Evolutionary conservation across 2,797 vertebrate species (phyloP).

Genomic region (Scyliorhinus canicula): DNA sequence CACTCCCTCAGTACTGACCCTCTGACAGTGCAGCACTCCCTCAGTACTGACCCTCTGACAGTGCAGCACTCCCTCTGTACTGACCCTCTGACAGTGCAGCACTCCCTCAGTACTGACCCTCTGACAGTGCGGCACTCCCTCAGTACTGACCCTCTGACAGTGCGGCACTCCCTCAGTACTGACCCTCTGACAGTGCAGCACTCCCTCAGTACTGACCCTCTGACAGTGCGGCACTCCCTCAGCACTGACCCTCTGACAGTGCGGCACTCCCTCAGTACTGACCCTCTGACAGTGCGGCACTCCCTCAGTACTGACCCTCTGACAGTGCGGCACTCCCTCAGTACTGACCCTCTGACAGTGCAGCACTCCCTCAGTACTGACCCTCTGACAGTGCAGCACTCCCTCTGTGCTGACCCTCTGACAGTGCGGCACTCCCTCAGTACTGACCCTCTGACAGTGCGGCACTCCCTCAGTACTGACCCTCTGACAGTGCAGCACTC

Average conservation of each 20-base stretch:
- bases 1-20: too few species aligned
- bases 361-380: not conserved
- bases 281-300: not conserved
- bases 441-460: not conserved
- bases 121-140: not conserved
- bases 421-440: not conserved
- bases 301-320: too few species aligned
- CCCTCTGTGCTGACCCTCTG: too few species aligned
- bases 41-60: not conserved
- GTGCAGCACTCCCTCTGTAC: not conserved
- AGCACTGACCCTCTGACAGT: not conserved
- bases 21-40: not conserved
- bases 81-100: not conserved
- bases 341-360: not conserved
- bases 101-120: too few species aligned
- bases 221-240: not conserved
- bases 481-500: not conserved
- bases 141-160: not conserved
- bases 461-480: not conserved
- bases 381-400: not conserved
- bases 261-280: not conserved
- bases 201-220: too few species aligned
- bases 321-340: not conserved
- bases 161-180: not conserved
- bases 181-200: not conserved